These are phyloP conservation scores for Ceramica pisi DNA, from an alignment of 2,888 invertebrate genomes.

Conservation along the genomic window DNA sequence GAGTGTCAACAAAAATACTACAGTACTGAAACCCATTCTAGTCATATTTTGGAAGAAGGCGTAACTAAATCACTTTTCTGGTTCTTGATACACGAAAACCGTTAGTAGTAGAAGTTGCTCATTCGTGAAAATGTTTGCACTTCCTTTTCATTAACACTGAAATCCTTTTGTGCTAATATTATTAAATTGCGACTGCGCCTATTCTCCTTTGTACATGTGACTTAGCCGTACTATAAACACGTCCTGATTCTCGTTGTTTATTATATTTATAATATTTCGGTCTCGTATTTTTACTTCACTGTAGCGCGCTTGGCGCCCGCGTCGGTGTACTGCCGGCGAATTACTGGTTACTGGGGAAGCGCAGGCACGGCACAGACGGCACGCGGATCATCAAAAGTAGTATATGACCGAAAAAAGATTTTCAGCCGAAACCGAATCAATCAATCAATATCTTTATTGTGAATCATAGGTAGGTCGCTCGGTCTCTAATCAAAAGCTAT, in stretches of 20 bases:
- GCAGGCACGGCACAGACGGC: no score
- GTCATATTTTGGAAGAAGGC: slow-evolving; percentile 29
- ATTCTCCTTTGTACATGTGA: neutral
- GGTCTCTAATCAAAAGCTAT: no score
- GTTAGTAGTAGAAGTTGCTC: no score
- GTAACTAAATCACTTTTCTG: neutral
- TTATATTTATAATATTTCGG: no score
- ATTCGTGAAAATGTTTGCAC: neutral
- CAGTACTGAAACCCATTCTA: slow-evolving; percentile 41
- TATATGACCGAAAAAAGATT: no score
- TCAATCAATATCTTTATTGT: no score
- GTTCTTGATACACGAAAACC: slow-evolving; percentile 11
- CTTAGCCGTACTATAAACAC: neutral
- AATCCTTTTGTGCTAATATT: neutral
- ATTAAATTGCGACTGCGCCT: neutral
- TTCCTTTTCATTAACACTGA: neutral
- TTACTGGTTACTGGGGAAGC: neutral
- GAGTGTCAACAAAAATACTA: slow-evolving; percentile 5
- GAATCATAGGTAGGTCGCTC: no score
- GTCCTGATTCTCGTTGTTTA: neutral
- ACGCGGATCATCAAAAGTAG: no score
- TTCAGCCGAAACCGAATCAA: no score
- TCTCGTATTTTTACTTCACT: no score
- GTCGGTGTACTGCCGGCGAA: neutral
- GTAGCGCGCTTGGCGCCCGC: neutral